Evolutionary conservation across 64 coral and sea anemone genomes (phyloP).

Genomic region (Stylophora pistillata): DNA sequence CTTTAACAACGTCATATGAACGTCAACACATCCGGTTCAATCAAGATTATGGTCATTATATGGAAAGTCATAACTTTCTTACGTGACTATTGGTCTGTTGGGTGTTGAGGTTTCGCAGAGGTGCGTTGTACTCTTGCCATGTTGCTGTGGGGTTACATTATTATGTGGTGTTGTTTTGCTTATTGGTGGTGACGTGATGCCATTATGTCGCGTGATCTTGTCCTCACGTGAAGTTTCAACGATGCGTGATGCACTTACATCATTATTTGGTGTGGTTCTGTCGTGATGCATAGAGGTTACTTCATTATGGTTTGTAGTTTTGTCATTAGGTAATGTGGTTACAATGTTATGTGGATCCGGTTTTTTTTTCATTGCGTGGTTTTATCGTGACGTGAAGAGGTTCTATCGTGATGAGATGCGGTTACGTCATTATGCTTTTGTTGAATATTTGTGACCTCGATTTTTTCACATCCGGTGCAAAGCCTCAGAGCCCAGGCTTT

Average conservation of each 20-base stretch:
- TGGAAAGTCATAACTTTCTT: too few relatives aligned
- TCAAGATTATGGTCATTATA: too few relatives aligned
- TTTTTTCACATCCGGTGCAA: conserved; percentile 12
- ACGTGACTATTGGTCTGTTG: too few relatives aligned
- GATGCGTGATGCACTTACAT: background rate
- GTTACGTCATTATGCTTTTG: conserved; percentile 28
- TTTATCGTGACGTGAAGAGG: background rate
- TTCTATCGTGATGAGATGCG: too few relatives aligned
- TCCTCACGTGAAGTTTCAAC: background rate
- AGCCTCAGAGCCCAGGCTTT: background rate
- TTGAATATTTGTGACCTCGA: too few relatives aligned
- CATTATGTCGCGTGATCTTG: background rate
- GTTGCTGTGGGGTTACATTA: conserved; percentile 29
- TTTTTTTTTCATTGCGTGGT: background rate
- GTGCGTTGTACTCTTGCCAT: background rate
- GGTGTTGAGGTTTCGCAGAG: too few relatives aligned
- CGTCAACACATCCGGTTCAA: too few relatives aligned
- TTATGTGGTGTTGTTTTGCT: conserved; percentile 14
- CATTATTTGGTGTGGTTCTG: background rate
- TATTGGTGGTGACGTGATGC: too few relatives aligned
- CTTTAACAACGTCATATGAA: too few relatives aligned
- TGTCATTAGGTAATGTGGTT: background rate
- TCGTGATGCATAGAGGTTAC: background rate
- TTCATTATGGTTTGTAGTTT: background rate
- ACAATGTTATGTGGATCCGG: background rate